phyloP scores from a whole-genome alignment of 2,797 vertebrate genomes.

The Syndactyla subalaris region DNA sequence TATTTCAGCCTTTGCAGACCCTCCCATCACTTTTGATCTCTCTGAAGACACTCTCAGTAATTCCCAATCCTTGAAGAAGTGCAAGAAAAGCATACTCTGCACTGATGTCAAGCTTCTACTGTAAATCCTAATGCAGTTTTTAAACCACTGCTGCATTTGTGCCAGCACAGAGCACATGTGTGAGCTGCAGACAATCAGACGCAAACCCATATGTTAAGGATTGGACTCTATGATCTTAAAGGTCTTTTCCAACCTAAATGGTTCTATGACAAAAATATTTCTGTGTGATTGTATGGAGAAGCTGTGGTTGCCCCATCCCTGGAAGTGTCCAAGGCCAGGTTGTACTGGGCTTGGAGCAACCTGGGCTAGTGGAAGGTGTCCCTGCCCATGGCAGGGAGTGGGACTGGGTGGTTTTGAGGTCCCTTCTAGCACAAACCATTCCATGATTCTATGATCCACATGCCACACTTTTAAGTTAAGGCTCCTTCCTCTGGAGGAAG shows the following conservation, averaged over 20 bases:
- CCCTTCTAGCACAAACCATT: not conserved
- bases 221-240: not conserved
- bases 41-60: not conserved
- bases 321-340: rapidly evolving
- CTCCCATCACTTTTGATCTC: not conserved
- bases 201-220: not conserved
- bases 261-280: not conserved
- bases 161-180: not conserved
- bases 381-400: not conserved
- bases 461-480: rapidly evolving
- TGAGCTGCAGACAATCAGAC: not conserved
- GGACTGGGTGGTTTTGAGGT: not conserved
- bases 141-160: not conserved
- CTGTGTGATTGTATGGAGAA: not conserved
- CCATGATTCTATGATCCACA: not conserved
- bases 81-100: not conserved
- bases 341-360: not conserved
- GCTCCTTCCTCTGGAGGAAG: not conserved
- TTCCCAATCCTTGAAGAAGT: not conserved
- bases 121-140: not conserved
- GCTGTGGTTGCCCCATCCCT: not conserved
- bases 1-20: not conserved
- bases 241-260: not conserved
- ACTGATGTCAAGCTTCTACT: not conserved
- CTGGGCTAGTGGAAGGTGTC: not conserved